These are phyloP conservation scores for Acanthurus lineatus DNA, from an alignment of 2,797 vertebrate species.

Conservation along the genomic window DNA sequence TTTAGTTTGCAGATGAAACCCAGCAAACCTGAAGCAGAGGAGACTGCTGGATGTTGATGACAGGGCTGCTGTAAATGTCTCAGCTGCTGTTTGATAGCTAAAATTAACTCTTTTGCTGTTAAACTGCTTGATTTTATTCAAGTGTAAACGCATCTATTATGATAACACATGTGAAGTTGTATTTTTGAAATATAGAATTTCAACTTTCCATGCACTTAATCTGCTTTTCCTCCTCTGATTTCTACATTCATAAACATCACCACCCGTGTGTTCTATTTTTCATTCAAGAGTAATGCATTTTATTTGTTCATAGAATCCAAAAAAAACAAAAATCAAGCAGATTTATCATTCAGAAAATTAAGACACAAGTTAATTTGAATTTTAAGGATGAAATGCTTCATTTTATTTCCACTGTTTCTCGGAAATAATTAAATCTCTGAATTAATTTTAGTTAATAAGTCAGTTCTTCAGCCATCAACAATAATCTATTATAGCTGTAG, in stretches of 20 bases:
- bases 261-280: conserved; percentile 2
- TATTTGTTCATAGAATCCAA: conserved; percentile 27
- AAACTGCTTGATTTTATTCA: not conserved
- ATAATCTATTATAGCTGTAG: conserved; percentile 7
- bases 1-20: conserved; percentile 6
- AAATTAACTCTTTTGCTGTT: not conserved
- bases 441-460: conserved; percentile 27
- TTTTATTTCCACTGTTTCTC: conserved; percentile 45
- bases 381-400: conserved; percentile 57
- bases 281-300: conserved; percentile 16
- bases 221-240: not conserved
- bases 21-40: not conserved
- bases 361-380: conserved; percentile 47
- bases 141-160: not conserved
- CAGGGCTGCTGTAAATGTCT: not conserved
- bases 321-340: conserved; percentile 40
- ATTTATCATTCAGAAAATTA: conserved; percentile 49
- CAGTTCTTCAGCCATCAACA: conserved; percentile 15
- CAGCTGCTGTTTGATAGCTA: conserved; percentile 33
- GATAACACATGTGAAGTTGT: not conserved
- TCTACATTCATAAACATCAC: not conserved
- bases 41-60: conserved; percentile 2
- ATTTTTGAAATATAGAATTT: conserved; percentile 18
- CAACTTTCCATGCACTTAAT: not conserved
- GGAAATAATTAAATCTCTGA: conserved; percentile 59